Evolutionary conservation across 2,113 vertebrate species (phyloP).

Genomic region (Anthoscopus minutus): DNA sequence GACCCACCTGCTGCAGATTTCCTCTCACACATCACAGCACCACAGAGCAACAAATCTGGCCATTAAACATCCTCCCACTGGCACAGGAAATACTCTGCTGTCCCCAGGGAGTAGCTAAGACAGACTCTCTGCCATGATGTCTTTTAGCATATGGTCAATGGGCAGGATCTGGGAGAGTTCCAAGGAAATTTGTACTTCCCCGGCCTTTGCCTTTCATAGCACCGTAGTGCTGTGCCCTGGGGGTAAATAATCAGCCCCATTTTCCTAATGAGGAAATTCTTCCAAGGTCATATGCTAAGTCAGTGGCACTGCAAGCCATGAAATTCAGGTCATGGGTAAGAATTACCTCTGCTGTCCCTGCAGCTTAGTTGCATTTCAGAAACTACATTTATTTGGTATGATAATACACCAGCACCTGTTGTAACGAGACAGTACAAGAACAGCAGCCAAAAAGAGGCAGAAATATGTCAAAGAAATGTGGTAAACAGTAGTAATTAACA

Average conservation of each 20-base stretch:
- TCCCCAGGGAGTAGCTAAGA: not conserved
- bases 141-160: slow-evolving; percentile 26
- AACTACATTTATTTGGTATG: not conserved
- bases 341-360: not conserved
- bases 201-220: not conserved
- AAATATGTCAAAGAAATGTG: not conserved
- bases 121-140: not conserved
- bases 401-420: not conserved
- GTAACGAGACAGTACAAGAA: not conserved
- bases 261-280: slow-evolving; percentile 45
- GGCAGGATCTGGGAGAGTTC: slow-evolving; percentile 20
- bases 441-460: not conserved
- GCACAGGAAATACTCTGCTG: not conserved
- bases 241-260: slow-evolving; percentile 24
- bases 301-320: not conserved
- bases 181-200: slow-evolving; percentile 22
- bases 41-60: not conserved
- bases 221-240: not conserved
- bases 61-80: not conserved
- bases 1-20: not conserved
- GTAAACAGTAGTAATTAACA: not conserved
- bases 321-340: slow-evolving; percentile 11
- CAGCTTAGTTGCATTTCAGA: not conserved
- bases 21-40: not conserved
- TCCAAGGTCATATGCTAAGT: slow-evolving; percentile 21